These are phyloP conservation scores for Portunus trituberculatus DNA, from an alignment of 1,140 invertebrate genomes.

Conservation along the genomic window DNA sequence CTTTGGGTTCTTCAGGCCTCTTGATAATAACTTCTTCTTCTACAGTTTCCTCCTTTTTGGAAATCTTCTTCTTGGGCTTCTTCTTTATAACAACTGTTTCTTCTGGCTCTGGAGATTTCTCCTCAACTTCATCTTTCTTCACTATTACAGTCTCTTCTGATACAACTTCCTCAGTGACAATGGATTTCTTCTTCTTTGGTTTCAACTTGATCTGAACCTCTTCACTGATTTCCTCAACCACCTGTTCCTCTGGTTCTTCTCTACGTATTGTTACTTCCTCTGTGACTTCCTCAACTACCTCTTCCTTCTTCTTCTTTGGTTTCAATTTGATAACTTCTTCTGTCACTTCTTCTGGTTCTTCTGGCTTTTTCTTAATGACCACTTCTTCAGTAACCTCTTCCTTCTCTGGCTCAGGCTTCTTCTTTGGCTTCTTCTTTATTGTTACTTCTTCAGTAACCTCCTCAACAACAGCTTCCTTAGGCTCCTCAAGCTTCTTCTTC, in stretches of 20 bases:
- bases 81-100: slow-evolving; percentile 66
- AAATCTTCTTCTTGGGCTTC: slow-evolving; percentile 79
- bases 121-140: slow-evolving; percentile 79
- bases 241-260: slow-evolving; percentile 76
- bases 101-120: slow-evolving; percentile 78
- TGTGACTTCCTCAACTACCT: slow-evolving; percentile 57
- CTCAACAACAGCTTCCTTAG: slow-evolving; percentile 68
- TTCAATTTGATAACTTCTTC: slow-evolving; percentile 62
- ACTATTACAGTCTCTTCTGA: slow-evolving; percentile 40
- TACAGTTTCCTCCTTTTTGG: slow-evolving; percentile 43
- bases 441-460: slow-evolving; percentile 68
- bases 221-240: slow-evolving; percentile 77
- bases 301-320: slow-evolving; percentile 41
- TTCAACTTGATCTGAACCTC: slow-evolving; percentile 78
- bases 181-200: slow-evolving; percentile 79
- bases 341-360: slow-evolving; percentile 49
- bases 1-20: slow-evolving; percentile 54
- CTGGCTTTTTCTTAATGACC: slow-evolving; percentile 13
- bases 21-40: slow-evolving; percentile 54
- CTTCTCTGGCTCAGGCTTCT: slow-evolving; percentile 50
- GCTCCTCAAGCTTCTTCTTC: slow-evolving; percentile 30
- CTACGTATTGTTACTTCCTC: slow-evolving; percentile 57
- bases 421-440: slow-evolving; percentile 72
- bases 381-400: slow-evolving; percentile 69
- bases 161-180: slow-evolving; percentile 77